Conservation (phyloP, 2,113 vertebrate species). For the Tenebrosternarchus preto region DNA sequence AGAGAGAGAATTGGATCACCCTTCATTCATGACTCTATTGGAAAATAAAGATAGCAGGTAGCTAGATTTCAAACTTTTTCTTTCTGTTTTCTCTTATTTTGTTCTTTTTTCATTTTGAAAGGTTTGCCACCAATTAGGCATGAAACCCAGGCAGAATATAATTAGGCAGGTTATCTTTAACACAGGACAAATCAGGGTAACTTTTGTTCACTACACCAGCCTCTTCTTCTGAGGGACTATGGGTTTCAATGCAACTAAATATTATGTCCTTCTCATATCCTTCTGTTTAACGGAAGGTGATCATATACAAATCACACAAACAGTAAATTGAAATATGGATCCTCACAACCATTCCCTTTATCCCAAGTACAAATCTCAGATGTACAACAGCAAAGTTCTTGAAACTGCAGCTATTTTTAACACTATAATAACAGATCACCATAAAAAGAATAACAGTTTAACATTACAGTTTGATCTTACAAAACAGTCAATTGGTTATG, state of each 20-base stretch:
- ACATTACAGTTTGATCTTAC: neutral
- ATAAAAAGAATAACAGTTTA: neutral
- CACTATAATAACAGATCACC: neutral
- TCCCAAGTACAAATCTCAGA: neutral
- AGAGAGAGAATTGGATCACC: no score
- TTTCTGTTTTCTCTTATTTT: neutral
- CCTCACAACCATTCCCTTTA: no score
- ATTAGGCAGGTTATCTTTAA: no score
- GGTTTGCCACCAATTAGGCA: neutral
- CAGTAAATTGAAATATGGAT: no score
- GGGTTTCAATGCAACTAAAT: no score
- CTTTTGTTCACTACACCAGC: no score
- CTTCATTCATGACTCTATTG: conserved; percentile 6
- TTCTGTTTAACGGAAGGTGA: no score
- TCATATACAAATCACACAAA: no score
- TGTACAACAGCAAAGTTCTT: neutral
- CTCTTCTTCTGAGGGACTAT: no score
- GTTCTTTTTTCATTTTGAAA: neutral
- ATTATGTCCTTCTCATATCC: no score
- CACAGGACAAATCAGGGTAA: no score
- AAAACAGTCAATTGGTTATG: conserved; percentile 7
- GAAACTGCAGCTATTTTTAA: neutral
- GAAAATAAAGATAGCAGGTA: conserved; percentile 5
- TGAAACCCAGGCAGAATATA: neutral
- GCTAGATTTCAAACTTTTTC: neutral